These are phyloP conservation scores for Chrysoperla carnea DNA, from an alignment of 1,140 invertebrate species.

Conservation along the genomic window DNA sequence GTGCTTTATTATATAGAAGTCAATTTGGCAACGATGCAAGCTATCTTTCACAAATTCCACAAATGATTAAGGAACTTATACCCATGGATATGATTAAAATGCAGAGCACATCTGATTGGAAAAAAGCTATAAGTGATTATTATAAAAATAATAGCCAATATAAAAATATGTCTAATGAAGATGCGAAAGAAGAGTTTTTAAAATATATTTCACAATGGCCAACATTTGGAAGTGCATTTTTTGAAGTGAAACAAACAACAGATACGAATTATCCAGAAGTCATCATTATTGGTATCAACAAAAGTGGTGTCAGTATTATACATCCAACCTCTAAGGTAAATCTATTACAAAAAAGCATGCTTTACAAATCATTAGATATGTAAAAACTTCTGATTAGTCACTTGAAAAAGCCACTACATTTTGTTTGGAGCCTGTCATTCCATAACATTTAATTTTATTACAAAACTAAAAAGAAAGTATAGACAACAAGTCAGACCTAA, in stretches of 20 bases:
- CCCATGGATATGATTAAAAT: conserved; percentile 62
- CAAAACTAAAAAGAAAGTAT: no score
- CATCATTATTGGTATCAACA: conserved; percentile 80
- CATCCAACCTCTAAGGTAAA: conserved; percentile 67
- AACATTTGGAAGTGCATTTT: conserved; percentile 91
- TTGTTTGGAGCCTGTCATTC: neutral
- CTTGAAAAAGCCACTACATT: neutral
- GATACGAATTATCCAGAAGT: conserved; percentile 70
- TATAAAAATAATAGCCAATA: conserved; percentile 35
- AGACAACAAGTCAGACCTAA: no score
- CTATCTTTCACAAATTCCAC: conserved; percentile 33
- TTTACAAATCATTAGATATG: neutral
- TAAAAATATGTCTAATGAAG: conserved; percentile 35
- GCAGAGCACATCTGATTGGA: conserved; percentile 66
- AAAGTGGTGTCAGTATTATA: conserved; percentile 75
- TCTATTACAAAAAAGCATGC: conserved; percentile 1
- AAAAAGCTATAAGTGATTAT: conserved; percentile 45
- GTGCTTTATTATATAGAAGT: conserved; percentile 62
- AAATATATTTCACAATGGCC: conserved; percentile 65
- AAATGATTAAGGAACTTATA: conserved; percentile 55
- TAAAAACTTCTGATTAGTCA: no score
- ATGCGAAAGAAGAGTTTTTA: conserved; percentile 73
- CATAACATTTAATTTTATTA: neutral
- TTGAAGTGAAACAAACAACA: conserved; percentile 81
- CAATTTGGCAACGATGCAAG: conserved; percentile 46